phyloP scores from a whole-genome alignment of 2,888 invertebrate species.

The Apamea crenata region DNA sequence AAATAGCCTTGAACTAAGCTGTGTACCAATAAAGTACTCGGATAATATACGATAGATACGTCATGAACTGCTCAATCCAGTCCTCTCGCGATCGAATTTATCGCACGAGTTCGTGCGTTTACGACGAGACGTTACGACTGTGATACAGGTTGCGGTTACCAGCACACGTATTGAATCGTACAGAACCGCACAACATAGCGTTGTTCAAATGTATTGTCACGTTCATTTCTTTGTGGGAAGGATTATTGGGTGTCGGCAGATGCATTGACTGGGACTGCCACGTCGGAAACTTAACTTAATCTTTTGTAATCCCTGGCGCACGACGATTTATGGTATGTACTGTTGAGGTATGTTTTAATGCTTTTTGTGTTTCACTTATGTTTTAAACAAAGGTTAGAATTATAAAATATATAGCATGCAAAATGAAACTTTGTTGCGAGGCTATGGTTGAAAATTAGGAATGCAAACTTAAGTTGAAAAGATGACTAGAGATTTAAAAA shows the following conservation, averaged over 20 bases:
- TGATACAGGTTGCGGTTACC: slow-evolving; percentile 55
- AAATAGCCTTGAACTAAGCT: slow-evolving; percentile 16
- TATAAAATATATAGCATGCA: not conserved
- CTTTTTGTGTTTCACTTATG: not conserved
- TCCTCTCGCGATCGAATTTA: slow-evolving; percentile 56
- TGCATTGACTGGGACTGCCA: slow-evolving; percentile 46
- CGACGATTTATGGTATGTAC: slow-evolving; percentile 33
- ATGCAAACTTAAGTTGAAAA: slow-evolving; percentile 34
- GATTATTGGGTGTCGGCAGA: slow-evolving; percentile 48
- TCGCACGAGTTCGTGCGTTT: slow-evolving; percentile 58
- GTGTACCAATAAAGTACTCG: not conserved
- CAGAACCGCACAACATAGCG: slow-evolving; percentile 18
- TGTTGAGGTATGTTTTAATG: slow-evolving; percentile 16
- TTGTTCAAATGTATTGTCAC: slow-evolving; percentile 62
- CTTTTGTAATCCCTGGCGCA: slow-evolving; percentile 42
- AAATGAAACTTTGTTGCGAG: not conserved
- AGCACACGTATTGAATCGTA: slow-evolving; percentile 47
- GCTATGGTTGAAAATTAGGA: slow-evolving; percentile 6
- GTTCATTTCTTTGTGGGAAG: slow-evolving; percentile 58
- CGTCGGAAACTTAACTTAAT: slow-evolving; percentile 34
- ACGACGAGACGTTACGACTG: slow-evolving; percentile 54
- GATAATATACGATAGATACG: slow-evolving; percentile 19
- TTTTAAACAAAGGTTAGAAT: not conserved
- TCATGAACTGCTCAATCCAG: slow-evolving; percentile 39
- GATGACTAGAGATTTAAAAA: slow-evolving; percentile 13